A percentile compares a stretch with the other conserved stretches of the same genome.
Conservation (phyloP, 2,888 invertebrate species). For the Neoscelio sp. region DNA sequence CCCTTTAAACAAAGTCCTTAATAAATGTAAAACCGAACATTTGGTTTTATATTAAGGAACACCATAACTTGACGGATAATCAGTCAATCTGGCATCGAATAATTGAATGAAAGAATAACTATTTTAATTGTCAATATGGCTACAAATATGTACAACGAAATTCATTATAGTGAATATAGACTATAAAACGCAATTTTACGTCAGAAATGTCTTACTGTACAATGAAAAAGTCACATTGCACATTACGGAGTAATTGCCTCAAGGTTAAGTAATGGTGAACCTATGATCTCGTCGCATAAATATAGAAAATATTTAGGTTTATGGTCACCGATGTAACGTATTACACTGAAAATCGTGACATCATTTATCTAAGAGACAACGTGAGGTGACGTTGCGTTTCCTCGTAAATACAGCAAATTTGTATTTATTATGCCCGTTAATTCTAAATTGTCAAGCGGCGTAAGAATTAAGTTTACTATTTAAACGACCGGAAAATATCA, state of each 20-base stretch:
- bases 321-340: conserved; percentile 21
- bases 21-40: no score
- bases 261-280: conserved; percentile 15
- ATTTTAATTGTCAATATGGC: neutral
- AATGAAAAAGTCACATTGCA: neutral
- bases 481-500: no score
- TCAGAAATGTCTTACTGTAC: no score
- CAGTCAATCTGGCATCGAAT: no score
- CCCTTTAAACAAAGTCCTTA: no score
- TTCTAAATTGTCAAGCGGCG: conserved; percentile 15
- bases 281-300: conserved; percentile 21
- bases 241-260: neutral
- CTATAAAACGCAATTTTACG: neutral
- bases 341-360: conserved; percentile 26
- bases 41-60: no score
- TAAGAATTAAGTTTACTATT: conserved; percentile 19
- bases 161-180: no score
- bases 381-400: conserved; percentile 20
- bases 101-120: no score
- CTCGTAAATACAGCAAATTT: conserved; percentile 21
- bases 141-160: no score
- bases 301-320: conserved; percentile 36
- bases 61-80: no score
- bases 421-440: conserved; percentile 35
- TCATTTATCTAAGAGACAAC: conserved; percentile 24